Evolutionary conservation across 2,113 vertebrate species (phyloP).

Genomic region (Carassius carassius): DNA sequence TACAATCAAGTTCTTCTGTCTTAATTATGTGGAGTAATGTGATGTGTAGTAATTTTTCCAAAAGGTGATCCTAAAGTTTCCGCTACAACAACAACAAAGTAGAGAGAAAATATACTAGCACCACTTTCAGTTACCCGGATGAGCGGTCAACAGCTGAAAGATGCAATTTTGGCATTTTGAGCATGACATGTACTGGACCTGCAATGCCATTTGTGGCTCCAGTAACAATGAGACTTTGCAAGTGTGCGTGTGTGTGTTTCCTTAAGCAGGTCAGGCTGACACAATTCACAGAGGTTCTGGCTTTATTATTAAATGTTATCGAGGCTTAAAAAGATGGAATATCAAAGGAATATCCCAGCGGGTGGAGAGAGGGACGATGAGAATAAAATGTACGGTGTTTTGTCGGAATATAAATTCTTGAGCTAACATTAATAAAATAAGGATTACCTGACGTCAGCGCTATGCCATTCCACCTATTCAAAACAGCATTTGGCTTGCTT

Average conservation of each 20-base stretch:
- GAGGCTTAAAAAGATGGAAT: slow-evolving; percentile 13
- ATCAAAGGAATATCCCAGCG: slow-evolving; percentile 42
- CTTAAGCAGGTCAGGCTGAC: slow-evolving; percentile 10
- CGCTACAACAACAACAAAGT: neutral
- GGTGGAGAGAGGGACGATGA: neutral
- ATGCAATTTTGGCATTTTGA: neutral
- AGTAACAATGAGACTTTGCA: neutral
- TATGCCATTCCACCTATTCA: slow-evolving; percentile 56
- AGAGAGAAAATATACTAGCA: too few species aligned
- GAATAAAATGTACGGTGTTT: slow-evolving; percentile 30
- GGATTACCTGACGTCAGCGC: slow-evolving; percentile 66
- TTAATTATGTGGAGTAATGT: too few species aligned
- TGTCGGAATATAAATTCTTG: slow-evolving; percentile 60
- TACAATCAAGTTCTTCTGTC: neutral
- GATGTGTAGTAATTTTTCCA: neutral
- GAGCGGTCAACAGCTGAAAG: neutral
- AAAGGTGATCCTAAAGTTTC: neutral
- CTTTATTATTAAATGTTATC: slow-evolving; percentile 45
- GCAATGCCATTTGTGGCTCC: neutral
- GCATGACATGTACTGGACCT: neutral
- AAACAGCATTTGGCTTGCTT: slow-evolving; percentile 19
- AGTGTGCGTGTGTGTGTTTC: neutral
- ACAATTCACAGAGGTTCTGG: slow-evolving; percentile 35
- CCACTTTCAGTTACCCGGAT: too few species aligned
- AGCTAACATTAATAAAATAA: slow-evolving; percentile 75